Evolutionary conservation across 2,113 vertebrate genomes (phyloP).

Genomic region (Heteronetta atricapilla): DNA sequence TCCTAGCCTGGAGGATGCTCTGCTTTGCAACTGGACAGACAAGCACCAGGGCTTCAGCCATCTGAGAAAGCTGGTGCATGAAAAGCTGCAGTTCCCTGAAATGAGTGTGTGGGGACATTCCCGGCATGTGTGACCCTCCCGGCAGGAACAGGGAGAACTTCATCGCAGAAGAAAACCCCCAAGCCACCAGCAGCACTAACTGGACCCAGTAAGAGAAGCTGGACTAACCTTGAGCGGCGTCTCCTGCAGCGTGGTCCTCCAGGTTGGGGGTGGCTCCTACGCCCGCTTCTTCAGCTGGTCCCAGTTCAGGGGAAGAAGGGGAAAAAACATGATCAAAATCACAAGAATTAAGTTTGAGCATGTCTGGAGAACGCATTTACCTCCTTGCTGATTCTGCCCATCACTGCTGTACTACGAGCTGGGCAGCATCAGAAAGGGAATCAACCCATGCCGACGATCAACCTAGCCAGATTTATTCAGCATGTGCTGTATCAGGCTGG

Average conservation of each 20-base stretch:
- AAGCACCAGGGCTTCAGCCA: neutral
- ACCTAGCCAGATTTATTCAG: neutral
- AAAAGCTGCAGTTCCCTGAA: neutral
- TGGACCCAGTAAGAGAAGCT: accelerated
- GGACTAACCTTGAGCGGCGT: conserved; percentile 77
- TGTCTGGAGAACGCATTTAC: neutral
- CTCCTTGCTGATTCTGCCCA: neutral
- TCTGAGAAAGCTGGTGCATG: neutral
- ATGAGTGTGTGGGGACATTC: neutral
- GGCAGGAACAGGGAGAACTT: neutral
- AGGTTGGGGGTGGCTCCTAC: conserved; percentile 77
- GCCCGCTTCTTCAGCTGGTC: conserved; percentile 81
- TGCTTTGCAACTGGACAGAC: neutral
- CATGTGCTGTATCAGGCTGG: neutral
- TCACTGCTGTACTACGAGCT: neutral
- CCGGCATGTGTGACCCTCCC: neutral
- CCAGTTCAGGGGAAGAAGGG: neutral
- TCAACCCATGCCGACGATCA: accelerated
- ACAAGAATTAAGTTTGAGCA: neutral
- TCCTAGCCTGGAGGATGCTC: neutral
- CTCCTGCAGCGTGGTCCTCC: conserved; percentile 80
- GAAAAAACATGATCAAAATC: conserved; percentile 48
- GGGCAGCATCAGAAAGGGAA: neutral
- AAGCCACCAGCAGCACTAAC: neutral
- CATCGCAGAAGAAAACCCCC: neutral